Conservation (phyloP, 2,113 vertebrate species). For the Nansenia antarctica region DNA sequence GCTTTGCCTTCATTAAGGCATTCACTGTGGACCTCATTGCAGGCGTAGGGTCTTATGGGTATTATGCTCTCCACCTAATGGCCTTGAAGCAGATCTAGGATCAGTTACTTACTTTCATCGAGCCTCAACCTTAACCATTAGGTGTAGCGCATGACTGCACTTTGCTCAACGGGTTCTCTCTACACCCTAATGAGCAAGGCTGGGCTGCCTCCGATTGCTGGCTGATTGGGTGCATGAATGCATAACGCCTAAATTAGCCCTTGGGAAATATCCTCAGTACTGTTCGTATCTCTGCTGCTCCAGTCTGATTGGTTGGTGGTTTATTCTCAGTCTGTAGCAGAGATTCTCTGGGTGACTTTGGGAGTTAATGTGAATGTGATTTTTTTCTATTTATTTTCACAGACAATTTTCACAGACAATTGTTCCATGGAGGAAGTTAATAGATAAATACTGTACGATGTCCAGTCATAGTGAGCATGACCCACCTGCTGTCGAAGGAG, state of each 20-base stretch:
- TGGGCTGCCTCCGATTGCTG: background rate
- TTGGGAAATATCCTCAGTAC: background rate
- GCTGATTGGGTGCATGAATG: background rate
- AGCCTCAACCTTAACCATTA: background rate
- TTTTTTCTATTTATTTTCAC: no score
- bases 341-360: background rate
- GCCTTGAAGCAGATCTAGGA: slow-evolving; percentile 11
- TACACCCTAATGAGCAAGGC: slow-evolving; percentile 24
- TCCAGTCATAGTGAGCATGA: no score
- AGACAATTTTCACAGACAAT: no score
- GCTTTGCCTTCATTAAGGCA: background rate
- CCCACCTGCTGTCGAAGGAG: no score
- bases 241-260: background rate
- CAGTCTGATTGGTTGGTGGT: background rate
- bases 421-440: no score
- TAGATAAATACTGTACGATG: no score
- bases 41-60: background rate
- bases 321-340: background rate
- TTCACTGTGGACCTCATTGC: background rate
- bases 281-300: background rate
- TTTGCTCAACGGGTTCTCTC: background rate
- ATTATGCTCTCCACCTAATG: slow-evolving; percentile 14
- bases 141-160: background rate
- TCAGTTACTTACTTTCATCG: slow-evolving; percentile 48
- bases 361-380: no score